Evolutionary conservation across 2,797 vertebrate genomes (phyloP).

Genomic region (Brotogeris chrysoptera): DNA sequence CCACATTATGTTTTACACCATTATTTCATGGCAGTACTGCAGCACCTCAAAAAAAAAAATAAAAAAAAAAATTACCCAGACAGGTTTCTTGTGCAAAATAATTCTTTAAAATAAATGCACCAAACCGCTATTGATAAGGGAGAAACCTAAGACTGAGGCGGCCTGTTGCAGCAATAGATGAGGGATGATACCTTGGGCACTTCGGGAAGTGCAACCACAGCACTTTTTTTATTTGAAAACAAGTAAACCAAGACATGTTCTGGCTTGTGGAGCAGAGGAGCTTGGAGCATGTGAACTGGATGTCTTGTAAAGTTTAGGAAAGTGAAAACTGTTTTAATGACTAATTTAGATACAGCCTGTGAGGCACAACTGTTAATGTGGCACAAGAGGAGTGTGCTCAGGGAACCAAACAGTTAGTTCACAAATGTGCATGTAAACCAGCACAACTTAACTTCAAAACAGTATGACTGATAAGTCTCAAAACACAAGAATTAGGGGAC

Average conservation of each 20-base stretch:
- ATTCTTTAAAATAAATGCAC: not conserved
- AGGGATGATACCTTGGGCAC: not conserved
- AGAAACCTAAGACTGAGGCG: not conserved
- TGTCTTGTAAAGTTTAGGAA: not conserved
- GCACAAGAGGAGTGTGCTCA: not conserved
- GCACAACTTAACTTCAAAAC: not conserved
- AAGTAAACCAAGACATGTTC: not conserved
- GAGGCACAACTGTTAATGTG: not conserved
- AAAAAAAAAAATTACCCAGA: not conserved
- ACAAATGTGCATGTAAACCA: not conserved
- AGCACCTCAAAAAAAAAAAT: not conserved
- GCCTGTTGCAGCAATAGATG: not conserved
- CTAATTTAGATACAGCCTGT: not conserved
- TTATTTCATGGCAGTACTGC: not conserved
- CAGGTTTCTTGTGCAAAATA: fast-evolving
- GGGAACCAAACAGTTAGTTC: not conserved
- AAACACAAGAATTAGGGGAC: not conserved
- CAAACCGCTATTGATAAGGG: not conserved
- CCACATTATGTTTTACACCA: not conserved
- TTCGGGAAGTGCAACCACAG: not conserved
- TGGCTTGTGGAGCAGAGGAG: not conserved
- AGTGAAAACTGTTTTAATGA: not conserved
- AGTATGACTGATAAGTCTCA: not conserved
- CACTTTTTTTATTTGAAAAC: not conserved
- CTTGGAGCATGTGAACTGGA: not conserved